phyloP scores from a whole-genome alignment of 1,140 invertebrate genomes.

The Cardiocondyla obscurior region DNA sequence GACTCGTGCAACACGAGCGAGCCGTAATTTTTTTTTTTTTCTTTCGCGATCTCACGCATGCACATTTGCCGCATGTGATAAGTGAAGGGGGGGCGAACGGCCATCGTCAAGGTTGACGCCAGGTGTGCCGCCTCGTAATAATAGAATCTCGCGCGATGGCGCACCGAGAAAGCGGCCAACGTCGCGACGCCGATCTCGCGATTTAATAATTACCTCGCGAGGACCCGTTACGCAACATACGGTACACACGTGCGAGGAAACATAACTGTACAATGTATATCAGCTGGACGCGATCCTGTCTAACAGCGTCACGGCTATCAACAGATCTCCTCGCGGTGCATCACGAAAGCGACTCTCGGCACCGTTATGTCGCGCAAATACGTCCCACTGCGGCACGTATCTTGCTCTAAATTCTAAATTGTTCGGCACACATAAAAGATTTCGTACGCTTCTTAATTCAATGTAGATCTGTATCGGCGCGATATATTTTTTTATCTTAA shows the following conservation, averaged over 20 bases:
- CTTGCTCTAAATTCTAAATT: too few species aligned
- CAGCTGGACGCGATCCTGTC: slow-evolving; percentile 11
- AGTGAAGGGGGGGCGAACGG: neutral
- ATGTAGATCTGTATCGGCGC: neutral
- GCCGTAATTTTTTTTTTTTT: slow-evolving; percentile 42
- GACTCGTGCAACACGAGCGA: neutral
- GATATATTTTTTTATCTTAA: neutral
- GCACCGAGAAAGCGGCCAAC: neutral
- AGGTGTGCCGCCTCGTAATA: slow-evolving; percentile 23
- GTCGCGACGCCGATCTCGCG: neutral
- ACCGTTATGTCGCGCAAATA: neutral
- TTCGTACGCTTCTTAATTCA: neutral
- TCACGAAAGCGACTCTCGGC: neutral
- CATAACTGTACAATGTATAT: slow-evolving; percentile 50
- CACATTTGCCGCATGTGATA: neutral
- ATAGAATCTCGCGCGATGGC: slow-evolving; percentile 12
- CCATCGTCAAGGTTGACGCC: slow-evolving; percentile 32
- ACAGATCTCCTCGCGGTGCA: neutral
- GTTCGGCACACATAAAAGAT: too few species aligned
- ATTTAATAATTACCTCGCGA: slow-evolving; percentile 54
- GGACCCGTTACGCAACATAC: slow-evolving; percentile 48
- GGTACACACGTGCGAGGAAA: slow-evolving; percentile 18
- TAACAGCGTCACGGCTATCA: slow-evolving; percentile 7
- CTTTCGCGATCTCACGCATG: slow-evolving; percentile 36
- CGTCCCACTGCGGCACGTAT: too few species aligned